A percentile compares a stretch with the other conserved stretches of the same genome.
Conservation (phyloP, 1,140 invertebrate genomes). For the Caerostris extrusa region DNA sequence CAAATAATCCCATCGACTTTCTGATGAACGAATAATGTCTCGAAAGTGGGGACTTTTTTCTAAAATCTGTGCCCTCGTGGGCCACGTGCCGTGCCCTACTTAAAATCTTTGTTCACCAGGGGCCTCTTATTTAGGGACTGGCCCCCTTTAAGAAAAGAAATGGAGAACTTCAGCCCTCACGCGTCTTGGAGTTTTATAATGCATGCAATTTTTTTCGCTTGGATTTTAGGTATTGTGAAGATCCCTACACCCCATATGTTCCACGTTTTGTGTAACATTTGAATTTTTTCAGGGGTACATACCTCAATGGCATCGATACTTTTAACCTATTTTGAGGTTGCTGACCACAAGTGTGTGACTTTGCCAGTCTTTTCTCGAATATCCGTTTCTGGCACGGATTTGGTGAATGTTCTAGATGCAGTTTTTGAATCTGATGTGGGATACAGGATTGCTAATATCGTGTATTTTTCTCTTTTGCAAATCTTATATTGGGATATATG, state of each 20-base stretch:
- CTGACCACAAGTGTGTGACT: conserved; percentile 11
- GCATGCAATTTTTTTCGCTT: conserved; percentile 14
- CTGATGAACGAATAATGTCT: not conserved
- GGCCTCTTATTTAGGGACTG: not conserved
- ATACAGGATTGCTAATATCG: not conserved
- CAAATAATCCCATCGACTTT: not conserved
- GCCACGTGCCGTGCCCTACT: conserved; percentile 53
- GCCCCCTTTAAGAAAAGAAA: conserved; percentile 20
- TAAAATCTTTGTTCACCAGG: not conserved
- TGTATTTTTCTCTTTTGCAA: not conserved
- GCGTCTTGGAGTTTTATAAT: conserved; percentile 46
- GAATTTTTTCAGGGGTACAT: not conserved
- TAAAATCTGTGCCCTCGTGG: conserved; percentile 2
- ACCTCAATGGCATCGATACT: conserved; percentile 17
- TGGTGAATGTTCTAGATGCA: not conserved
- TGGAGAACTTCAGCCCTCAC: conserved; percentile 4
- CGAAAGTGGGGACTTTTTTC: not conserved
- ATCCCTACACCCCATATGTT: not conserved
- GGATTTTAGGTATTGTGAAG: conserved; percentile 19
- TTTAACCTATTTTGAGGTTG: conserved; percentile 53
- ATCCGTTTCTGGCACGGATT: not conserved
- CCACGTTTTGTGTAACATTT: conserved; percentile 4
- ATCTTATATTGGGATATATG: too few species aligned
- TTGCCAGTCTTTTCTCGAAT: not conserved
- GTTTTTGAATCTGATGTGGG: not conserved